Conservation (phyloP, 2,113 vertebrate species). For the Heteronetta atricapilla region DNA sequence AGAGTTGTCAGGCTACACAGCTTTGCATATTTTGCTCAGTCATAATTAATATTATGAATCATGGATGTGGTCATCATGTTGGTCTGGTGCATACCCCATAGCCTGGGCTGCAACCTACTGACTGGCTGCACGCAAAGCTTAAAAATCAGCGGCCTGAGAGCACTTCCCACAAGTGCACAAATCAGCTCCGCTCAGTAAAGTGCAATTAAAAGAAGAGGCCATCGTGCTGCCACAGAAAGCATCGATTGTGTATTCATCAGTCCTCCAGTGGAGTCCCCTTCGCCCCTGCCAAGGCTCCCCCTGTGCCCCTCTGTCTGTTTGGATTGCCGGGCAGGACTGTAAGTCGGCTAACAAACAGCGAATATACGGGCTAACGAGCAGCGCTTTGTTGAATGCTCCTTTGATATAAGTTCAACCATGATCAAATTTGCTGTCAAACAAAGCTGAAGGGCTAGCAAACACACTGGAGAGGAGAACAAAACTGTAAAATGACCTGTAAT, state of each 20-base stretch:
- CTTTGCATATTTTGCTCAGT: not conserved
- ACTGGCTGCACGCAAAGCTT: not conserved
- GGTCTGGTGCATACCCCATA: not conserved
- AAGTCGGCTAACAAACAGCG: not conserved
- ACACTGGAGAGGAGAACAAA: not conserved
- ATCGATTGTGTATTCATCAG: not conserved
- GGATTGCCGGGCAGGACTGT: not conserved
- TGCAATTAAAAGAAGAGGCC: not conserved
- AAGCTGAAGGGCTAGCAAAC: conserved; percentile 1
- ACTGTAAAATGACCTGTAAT: not conserved
- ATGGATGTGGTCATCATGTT: not conserved
- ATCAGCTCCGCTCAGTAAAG: not conserved
- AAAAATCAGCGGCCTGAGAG: not conserved
- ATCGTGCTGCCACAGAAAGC: not conserved
- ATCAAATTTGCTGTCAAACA: not conserved
- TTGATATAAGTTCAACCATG: not conserved
- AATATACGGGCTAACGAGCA: not conserved
- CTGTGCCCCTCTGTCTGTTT: not conserved
- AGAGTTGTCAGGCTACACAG: not conserved
- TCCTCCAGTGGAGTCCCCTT: not conserved
- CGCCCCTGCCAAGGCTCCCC: conserved; percentile 18
- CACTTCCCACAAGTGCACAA: not conserved
- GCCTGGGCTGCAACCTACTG: not conserved
- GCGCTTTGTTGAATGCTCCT: not conserved
- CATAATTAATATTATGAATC: not conserved